A percentile compares a stretch with the other conserved stretches of the same genome.
Conservation (phyloP, 2,797 vertebrate genomes). For the Lepilemur septentrionalis region DNA sequence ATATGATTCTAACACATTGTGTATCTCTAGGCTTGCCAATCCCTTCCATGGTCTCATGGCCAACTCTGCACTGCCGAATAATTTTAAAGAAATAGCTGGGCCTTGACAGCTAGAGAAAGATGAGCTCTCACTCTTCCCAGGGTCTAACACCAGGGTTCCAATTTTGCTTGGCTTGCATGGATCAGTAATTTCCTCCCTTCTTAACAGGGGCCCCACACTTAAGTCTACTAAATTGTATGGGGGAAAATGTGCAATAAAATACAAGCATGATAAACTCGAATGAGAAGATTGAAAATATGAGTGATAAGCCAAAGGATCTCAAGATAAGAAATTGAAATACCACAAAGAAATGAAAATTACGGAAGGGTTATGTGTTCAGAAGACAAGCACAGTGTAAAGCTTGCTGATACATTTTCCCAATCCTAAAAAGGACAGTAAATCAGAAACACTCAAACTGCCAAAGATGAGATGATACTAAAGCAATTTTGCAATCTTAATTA, state of each 20-base stretch:
- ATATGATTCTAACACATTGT: background rate
- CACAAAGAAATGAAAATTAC: conserved; percentile 27
- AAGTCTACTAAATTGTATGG: conserved; percentile 44
- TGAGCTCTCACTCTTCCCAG: background rate
- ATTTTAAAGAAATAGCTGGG: conserved; percentile 31
- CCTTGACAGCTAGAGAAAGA: conserved; percentile 18
- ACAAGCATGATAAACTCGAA: background rate
- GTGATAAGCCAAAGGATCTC: conserved; percentile 33
- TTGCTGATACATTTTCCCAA: background rate
- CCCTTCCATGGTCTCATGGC: background rate
- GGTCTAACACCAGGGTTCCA: conserved; percentile 35
- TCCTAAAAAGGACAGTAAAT: conserved; percentile 26
- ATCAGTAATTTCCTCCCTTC: conserved; percentile 52
- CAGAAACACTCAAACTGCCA: background rate
- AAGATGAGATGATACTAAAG: conserved; percentile 52
- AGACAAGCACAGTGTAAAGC: conserved; percentile 8
- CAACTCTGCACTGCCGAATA: background rate
- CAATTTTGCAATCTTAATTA: conserved; percentile 53
- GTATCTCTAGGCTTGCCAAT: background rate
- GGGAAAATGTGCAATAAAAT: background rate
- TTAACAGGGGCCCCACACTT: conserved; percentile 27
- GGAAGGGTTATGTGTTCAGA: background rate
- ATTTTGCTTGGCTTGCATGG: conserved; percentile 49
- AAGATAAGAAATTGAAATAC: conserved; percentile 47
- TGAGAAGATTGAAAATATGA: conserved; percentile 36